Evolutionary conservation across 2,888 invertebrate genomes (phyloP).

Genomic region (Hydroisotoma schaefferi): DNA sequence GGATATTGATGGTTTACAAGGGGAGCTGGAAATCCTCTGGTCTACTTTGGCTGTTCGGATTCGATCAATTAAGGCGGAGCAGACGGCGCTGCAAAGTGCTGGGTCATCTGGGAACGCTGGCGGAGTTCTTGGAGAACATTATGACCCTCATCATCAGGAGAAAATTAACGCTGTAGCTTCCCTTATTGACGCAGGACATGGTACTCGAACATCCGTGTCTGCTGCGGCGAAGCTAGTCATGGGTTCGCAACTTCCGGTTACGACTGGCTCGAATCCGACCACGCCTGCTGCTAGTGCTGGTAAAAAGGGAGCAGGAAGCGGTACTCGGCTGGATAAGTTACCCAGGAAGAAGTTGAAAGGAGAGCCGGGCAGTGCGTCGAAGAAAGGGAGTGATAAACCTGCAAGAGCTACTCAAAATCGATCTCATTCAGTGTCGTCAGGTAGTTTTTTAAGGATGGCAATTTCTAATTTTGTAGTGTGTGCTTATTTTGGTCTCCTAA

Average conservation of each 20-base stretch:
- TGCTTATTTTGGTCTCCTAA: too few species aligned
- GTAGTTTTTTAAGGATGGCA: conserved; percentile 18
- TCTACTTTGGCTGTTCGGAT: conserved; percentile 77
- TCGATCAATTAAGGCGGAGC: conserved; percentile 63
- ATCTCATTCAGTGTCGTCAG: conserved; percentile 39
- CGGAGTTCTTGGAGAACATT: conserved; percentile 36
- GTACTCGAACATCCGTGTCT: conserved; percentile 45
- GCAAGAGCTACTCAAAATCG: conserved; percentile 41
- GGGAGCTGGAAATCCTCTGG: conserved; percentile 79
- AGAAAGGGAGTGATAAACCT: conserved; percentile 32
- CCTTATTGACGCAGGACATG: conserved; percentile 44
- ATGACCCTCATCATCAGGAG: conserved; percentile 43
- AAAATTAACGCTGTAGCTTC: conserved; percentile 43
- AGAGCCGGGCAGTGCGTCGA: conserved; percentile 23
- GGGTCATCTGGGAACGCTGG: conserved; percentile 48
- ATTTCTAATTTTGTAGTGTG: too few species aligned
- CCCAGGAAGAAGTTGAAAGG: conserved; percentile 46
- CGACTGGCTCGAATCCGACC: conserved; percentile 16
- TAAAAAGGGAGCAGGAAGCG: conserved; percentile 7
- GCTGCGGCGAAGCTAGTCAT: conserved; percentile 45
- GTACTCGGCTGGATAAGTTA: not conserved
- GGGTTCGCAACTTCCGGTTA: conserved; percentile 26
- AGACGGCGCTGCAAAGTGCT: conserved; percentile 30
- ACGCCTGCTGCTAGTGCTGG: conserved; percentile 3
- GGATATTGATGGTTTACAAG: conserved; percentile 79